Evolutionary conservation across 2,888 invertebrate species (phyloP), one percentile per base, ranked within the genome.

Genomic region (Leucophenga maculata): DNA sequence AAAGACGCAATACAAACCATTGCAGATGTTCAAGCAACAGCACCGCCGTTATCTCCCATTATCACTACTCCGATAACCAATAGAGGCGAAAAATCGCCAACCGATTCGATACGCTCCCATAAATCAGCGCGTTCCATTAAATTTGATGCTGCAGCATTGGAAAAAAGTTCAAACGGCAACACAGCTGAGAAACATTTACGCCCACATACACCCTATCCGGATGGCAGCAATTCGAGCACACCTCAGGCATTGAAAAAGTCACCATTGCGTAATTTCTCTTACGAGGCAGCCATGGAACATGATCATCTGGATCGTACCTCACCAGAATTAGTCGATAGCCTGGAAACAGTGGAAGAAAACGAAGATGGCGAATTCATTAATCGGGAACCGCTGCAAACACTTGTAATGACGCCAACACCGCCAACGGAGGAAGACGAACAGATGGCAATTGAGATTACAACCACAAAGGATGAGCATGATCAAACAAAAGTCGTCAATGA

Each of bases 341-440:
- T 87, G 66, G 87, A 86, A 9, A 82, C 80, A 0, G 83, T 81
- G 4, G 75, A 75, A 6, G 81, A 81, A 64, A 70, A 75, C 20
- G 62, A 3, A 31, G 18, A 65, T 9, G 52, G 32, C 16, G 54
- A 55, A 16, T n/a, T 50, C 6, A n/a, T 9, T 26, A 31, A 31
- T 18, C 20, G n/a, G 18, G 62, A 60, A 32, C 18, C 26, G 46
- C 22, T 16, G n/a, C 68, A 72, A 65, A 66, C 67, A 65, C 72
- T 75, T 13, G 75, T 85, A 18, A 78, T 82, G 1, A 78, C 79
- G 6, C 79, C 85, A 8, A 82, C 84, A 9, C 77, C 80, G 52
- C 85, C 85, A 26, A 79, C 79, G 55, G 88, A 88, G 50, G 86
- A 87, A 67, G 87, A 88, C 59, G 88, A 88, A 69, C 83, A 87